These are phyloP conservation scores for Paracentrotus lividus DNA, from an alignment of 53 echinoderm and acorn worm species.

Conservation along the genomic window DNA sequence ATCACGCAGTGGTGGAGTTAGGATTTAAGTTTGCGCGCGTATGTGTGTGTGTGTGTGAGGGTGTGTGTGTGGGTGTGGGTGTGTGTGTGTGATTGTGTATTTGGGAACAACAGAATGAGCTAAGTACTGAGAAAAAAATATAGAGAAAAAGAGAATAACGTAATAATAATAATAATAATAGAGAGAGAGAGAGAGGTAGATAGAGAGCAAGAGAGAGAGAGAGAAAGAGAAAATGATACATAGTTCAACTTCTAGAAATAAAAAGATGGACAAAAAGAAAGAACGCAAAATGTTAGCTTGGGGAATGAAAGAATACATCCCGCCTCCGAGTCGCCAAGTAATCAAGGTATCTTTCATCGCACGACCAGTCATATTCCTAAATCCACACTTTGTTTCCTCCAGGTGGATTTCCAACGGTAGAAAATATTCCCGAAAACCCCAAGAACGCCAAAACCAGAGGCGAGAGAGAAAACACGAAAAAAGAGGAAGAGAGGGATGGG, in stretches of 20 bases:
- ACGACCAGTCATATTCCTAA: constrained; percentile 66
- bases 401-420: constrained; percentile 60
- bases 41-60: background rate
- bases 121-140: background rate
- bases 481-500: background rate
- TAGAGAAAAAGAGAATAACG: background rate
- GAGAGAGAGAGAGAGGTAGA: background rate
- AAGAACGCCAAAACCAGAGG: background rate
- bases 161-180: background rate
- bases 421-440: constrained; percentile 11
- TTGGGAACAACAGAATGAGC: constrained; percentile 20
- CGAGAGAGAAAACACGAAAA: no score
- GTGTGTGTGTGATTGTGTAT: background rate
- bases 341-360: constrained; percentile 62
- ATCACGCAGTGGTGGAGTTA: no score
- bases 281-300: background rate
- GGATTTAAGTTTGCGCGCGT: no score
- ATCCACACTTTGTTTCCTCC: constrained; percentile 65
- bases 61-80: background rate
- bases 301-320: background rate
- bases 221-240: no score
- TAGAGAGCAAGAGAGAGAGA: background rate
- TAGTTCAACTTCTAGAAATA: background rate
- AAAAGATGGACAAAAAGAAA: background rate
- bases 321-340: constrained; percentile 46